A percentile compares a stretch with the other conserved stretches of the same genome.
Evolutionary conservation across 2,888 invertebrate species (phyloP).

Genomic region (Megastigmus dorsalis): DNA sequence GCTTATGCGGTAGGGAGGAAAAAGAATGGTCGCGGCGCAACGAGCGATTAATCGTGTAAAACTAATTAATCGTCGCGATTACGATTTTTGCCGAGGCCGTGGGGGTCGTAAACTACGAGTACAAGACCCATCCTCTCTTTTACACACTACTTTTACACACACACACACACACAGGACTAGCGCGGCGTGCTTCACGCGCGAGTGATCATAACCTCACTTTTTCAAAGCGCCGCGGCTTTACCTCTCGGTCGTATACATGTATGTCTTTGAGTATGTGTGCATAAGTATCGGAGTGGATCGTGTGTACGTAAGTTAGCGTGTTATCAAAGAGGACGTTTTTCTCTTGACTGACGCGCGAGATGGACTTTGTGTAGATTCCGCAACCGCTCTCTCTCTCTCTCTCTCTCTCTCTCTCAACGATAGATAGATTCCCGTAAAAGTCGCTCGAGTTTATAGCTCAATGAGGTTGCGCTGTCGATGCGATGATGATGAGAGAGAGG

Average conservation of each 20-base stretch:
- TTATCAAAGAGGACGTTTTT: constrained; percentile 31
- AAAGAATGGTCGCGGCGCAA: constrained; percentile 20
- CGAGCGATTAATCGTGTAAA: constrained; percentile 46
- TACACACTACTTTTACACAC: neutral
- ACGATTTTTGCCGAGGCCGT: constrained; percentile 23
- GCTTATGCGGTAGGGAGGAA: too few species aligned
- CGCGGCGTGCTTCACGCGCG: constrained; percentile 4
- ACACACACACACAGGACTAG: neutral
- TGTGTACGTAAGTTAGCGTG: neutral
- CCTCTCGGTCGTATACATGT: too few species aligned
- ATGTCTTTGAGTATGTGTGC: too few species aligned
- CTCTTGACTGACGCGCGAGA: neutral
- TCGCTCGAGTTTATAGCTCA: constrained; percentile 33
- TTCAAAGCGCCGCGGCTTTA: too few species aligned
- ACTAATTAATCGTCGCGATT: constrained; percentile 52
- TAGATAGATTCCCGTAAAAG: too few species aligned
- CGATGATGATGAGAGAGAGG: neutral
- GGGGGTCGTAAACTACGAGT: neutral
- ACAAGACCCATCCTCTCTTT: constrained; percentile 19
- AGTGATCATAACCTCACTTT: constrained; percentile 35
- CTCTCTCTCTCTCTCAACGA: too few species aligned
- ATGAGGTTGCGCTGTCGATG: neutral
- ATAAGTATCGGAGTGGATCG: neutral
- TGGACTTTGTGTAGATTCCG: too few species aligned
- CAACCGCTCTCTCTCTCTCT: too few species aligned